Base-by-base conservation (phyloP, 2,113 vertebrate species). In the Tricholaema leucomelas region DNA sequence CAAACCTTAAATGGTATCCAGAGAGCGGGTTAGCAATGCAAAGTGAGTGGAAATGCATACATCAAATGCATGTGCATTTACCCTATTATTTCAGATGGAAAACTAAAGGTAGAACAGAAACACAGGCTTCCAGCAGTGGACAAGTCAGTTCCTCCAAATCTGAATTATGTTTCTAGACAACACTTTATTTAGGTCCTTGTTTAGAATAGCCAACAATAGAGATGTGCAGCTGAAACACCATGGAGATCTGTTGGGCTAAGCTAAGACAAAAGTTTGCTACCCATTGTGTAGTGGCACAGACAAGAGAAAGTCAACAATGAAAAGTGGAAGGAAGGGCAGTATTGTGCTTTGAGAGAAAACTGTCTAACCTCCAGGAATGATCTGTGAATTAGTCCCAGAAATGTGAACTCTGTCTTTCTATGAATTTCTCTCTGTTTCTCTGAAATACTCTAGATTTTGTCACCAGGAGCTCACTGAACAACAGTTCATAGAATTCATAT, bases 21-120 rank as follows among this genome's bases (percentile, higher is more conserved):
- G 98, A 98, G 97, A 99, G 91, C 93, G 92, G 90, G 97, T 98
- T 98, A 98, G 97, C 96, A 98, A 98, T 97, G 98, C 97, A 98
- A 98, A 98, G 87, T 95, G 93, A 95, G 95, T 91, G 87, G 93
- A 96, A 97, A 97, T 94, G 83, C 90, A 97, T 97, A 95, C 95
- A 97, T 96, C 95, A 97, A 96, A 97, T 95, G 81, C 90, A 84
- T 36, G 44, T 97, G 80, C 67, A 75, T 77, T 74, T 85, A 87
- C 87, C 94, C 90, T 92, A 12, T 81, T 95, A 35, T 85, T 91
- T 92, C 75, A 85, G 64, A 35, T 21, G 60, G 83, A 76, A 12
- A 8, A 9, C 42, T 91, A 85, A 54, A 82, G 85, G 27, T 42
- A 65, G 86, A 90, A 73, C 24, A 60, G 40, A 89, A 94, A 73